Base-by-base conservation (phyloP, 2,113 vertebrate genomes). In the Mobula hypostoma region DNA sequence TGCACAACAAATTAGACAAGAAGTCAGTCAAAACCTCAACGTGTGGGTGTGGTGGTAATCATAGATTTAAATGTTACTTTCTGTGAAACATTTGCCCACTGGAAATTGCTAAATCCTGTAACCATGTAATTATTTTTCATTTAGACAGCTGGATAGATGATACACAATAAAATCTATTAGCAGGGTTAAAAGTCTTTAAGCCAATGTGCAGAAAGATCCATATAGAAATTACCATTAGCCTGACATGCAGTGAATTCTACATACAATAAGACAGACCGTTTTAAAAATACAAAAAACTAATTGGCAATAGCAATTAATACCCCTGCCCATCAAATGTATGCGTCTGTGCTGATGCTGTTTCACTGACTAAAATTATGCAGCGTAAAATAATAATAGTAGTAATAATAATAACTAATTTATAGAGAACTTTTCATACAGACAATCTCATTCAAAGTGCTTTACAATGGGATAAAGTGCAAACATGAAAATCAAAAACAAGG, bases 1-100 rank as follows among this genome's bases (percentile, higher is more conserved):
- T 40, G 56, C 66, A 92, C 66, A 92, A 92, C 61, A 92, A 92
- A 72, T 92, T 72, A 72, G 66, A 40, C 19, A 72, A 92, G 90
- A 24, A 72, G 66, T 9, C 32, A 68, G 66, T 36, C 63, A 70
- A 40, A 40, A 40, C 72, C 90, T 72, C 32, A 70, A 36, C 72
- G 72, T n/a, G 90, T 92, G 66, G 90, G 19, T 40, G 66, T 72
- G 90, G 19, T 15, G 19, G 32, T 11, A 70, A 32, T 48, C 56
- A 63, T 11, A 29, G 3, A 27, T 29, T 87, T 12, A 87, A 29
- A 72, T 72, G n/a, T 40, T 72, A 36, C 2, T 70, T 17, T 7
- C 19, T 36, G 32, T 72, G 7, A 92, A 92, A 40, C 40, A 7
- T 36, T 72, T 40, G 36, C 66, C 90, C 36, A 12, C n/a, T 70